Percentiles rank a stretch among this genome's conserved stretches.
Conservation (phyloP, 2,888 invertebrate species). For the Oscheius sp. region DNA sequence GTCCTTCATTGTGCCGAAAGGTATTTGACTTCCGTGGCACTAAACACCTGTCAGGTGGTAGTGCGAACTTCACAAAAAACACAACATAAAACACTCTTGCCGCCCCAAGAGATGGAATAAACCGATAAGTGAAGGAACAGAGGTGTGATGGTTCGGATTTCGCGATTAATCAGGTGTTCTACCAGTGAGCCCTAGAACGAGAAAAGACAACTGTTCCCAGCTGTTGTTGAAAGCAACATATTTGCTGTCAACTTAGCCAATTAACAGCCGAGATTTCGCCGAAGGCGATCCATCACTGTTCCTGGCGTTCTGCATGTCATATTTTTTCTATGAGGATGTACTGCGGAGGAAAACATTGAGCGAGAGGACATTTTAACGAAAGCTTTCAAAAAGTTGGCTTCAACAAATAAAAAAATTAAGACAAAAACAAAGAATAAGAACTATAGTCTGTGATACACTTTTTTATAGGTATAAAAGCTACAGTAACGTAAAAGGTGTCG, state of each 20-base stretch:
- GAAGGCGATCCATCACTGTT: conserved; percentile 15
- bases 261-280: not conserved
- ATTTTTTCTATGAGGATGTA: not conserved
- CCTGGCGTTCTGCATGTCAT: not conserved
- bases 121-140: not conserved
- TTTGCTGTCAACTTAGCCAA: conserved; percentile 23
- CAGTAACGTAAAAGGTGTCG: not conserved
- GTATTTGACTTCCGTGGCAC: no score
- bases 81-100: not conserved
- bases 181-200: conserved; percentile 11
- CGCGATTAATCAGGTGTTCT: conserved; percentile 28
- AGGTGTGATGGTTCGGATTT: conserved; percentile 20
- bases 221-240: conserved; percentile 31
- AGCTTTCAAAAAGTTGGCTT: not conserved
- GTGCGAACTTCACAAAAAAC: not conserved
- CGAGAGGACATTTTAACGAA: no score
- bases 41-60: not conserved
- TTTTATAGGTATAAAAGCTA: no score
- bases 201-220: conserved; percentile 29
- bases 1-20: no score
- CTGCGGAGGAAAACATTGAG: not conserved
- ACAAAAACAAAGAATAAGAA: not conserved
- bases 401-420: not conserved
- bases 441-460: not conserved
- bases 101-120: not conserved